These are phyloP conservation scores for Glyphotaelius pellucidus DNA, from an alignment of 2,888 invertebrate species.

Conservation along the genomic window DNA sequence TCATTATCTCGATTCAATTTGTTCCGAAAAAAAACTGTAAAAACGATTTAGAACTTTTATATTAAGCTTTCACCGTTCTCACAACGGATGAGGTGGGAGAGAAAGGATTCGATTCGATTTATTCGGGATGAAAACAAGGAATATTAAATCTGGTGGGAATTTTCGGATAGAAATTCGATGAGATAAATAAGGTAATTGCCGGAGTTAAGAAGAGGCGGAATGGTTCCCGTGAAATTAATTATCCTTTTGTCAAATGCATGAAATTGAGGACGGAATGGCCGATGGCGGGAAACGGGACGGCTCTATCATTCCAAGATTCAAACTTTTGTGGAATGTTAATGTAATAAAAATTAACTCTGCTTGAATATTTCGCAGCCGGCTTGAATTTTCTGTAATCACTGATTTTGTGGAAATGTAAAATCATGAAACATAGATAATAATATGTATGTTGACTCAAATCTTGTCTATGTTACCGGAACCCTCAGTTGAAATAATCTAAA, in stretches of 20 bases:
- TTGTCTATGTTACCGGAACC: background rate
- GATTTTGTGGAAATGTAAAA: background rate
- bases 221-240: constrained; percentile 12
- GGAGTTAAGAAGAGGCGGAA: constrained; percentile 25
- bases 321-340: constrained; percentile 18
- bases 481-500: background rate
- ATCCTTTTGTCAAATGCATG: constrained; percentile 30
- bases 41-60: background rate
- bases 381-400: background rate
- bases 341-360: background rate
- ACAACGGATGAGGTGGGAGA: background rate
- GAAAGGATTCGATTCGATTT: background rate
- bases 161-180: constrained; percentile 29
- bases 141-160: constrained; percentile 15
- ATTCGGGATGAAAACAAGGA: constrained; percentile 12
- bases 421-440: background rate
- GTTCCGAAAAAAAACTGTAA: background rate
- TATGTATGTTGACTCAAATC: background rate
- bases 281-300: background rate
- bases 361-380: background rate
- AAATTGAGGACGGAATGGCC: background rate
- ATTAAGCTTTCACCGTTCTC: background rate
- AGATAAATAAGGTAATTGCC: constrained; percentile 32
- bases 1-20: background rate
- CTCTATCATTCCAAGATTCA: constrained; percentile 1